Percentiles rank a stretch among this genome's conserved stretches.
These are phyloP conservation scores for Dasypolia templi DNA, from an alignment of 2,888 invertebrate genomes.

Conservation along the genomic window DNA sequence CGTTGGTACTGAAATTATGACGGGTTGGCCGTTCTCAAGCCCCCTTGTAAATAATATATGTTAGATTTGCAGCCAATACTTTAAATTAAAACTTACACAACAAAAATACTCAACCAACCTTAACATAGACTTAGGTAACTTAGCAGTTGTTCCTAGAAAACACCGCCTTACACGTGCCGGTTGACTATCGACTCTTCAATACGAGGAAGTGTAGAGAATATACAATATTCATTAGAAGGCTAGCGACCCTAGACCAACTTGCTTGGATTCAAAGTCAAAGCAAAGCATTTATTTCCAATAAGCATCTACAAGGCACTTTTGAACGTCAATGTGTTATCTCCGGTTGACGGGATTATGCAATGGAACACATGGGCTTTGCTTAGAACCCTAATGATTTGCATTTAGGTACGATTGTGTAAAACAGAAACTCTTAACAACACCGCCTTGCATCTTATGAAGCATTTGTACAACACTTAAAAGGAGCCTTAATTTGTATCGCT, in stretches of 20 bases:
- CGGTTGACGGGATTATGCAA: background rate
- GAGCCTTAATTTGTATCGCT: constrained; percentile 11
- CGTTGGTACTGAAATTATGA: no score
- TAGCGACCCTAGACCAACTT: background rate
- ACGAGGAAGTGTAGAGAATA: constrained; percentile 1
- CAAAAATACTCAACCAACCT: no score
- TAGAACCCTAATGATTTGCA: no score
- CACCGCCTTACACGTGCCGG: background rate
- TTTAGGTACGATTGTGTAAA: background rate
- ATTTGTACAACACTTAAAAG: background rate
- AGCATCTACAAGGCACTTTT: no score
- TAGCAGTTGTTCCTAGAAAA: constrained; percentile 3
- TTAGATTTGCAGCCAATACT: background rate
- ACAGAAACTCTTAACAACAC: background rate
- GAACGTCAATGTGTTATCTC: no score
- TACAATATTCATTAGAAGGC: constrained; percentile 9
- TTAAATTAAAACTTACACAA: no score
- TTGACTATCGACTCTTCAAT: background rate
- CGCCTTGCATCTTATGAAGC: constrained; percentile 4
- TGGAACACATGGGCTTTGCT: background rate
- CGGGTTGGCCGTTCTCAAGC: no score
- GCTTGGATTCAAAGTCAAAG: no score
- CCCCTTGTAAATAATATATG: background rate
- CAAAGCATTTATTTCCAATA: no score
- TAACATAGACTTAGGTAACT: background rate